Evolutionary conservation across 1,140 invertebrate species (phyloP), one percentile per base, ranked within the genome.

Genomic region (Aleiodes sp.): DNA sequence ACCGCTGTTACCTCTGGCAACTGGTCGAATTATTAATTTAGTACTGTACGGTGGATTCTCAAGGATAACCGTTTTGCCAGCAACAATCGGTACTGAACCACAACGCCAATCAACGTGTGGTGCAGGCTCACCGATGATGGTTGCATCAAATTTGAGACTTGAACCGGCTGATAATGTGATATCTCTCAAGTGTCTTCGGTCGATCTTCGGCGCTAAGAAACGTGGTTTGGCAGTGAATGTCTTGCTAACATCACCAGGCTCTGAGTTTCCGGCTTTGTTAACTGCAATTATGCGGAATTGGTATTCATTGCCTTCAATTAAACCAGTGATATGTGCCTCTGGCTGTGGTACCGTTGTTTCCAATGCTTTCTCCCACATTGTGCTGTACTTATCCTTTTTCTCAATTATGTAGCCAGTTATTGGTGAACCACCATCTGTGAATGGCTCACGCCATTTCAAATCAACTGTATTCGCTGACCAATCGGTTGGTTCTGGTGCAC

Each of bases 231-330:
- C 97, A 71, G 91, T 90, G 78, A 98, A 96, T 68, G 91, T 92
- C 83, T 95, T 96, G 84, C 94, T 94, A 9, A 94, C 87, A 39
- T 96, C 93, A 1, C 93, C 92, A 0, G 96, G 94, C 76, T 95
- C 93, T 56, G 95, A 96, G 80, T 92, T 92, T 1, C 97, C 97
- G 66, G 95, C 96, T 84, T 97, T 97, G 83, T 99, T 99, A 24
- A 97, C 88, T 31, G 98, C 97, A 76, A 95, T 94, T 2, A 99
- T 94, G n/a, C 98, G 91, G 91, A 99, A 99, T 83, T 99, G 96
- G 82, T 99, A 99, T 82, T 98, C 96, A 80, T 97, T 96, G 46
- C 97, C 97, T 88, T 99, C 97, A 73, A 97, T 94, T 2, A 99
- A 86, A 65, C 96, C 96, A 72, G 92, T 93, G 2, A 97, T 91